Evolutionary conservation across 2,113 vertebrate species (phyloP).

Genomic region (Apeltes quadracus): DNA sequence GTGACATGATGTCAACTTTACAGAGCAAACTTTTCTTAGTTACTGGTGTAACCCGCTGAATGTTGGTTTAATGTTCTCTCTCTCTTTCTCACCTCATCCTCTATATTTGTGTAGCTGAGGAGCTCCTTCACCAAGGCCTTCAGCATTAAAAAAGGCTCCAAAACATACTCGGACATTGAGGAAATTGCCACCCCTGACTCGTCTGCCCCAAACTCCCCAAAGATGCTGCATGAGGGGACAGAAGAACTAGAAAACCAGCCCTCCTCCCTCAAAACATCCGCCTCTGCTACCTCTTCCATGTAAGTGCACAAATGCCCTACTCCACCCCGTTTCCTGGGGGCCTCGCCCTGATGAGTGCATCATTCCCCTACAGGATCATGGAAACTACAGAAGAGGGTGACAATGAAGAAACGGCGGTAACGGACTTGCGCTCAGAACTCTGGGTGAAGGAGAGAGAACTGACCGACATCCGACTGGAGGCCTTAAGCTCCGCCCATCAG

Average conservation of each 20-base stretch:
- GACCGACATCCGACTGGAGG: constrained; percentile 94
- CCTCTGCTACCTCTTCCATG: constrained; percentile 83
- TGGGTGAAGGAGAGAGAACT: constrained; percentile 97
- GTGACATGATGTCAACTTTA: constrained; percentile 21
- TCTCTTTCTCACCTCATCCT: background rate
- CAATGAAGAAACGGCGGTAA: constrained; percentile 88
- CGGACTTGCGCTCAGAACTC: constrained; percentile 91
- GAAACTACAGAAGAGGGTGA: constrained; percentile 84
- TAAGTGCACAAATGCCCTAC: constrained; percentile 57
- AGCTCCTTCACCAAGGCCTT: constrained; percentile 98
- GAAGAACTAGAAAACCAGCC: constrained; percentile 79
- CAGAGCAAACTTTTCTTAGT: no score
- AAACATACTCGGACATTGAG: constrained; percentile 96
- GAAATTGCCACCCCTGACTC: constrained; percentile 94
- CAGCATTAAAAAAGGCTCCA: constrained; percentile 96
- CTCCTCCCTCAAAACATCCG: constrained; percentile 82
- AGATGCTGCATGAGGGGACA: constrained; percentile 82
- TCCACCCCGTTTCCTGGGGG: background rate
- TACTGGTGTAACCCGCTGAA: background rate
- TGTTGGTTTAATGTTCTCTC: background rate
- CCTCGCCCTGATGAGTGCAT: constrained; percentile 12
- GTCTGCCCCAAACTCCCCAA: constrained; percentile 93
- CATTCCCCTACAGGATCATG: constrained; percentile 78
- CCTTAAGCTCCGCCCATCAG: constrained; percentile 94
- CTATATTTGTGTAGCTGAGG: constrained; percentile 81